These are phyloP conservation scores for Sebastes schlegelii DNA, from an alignment of 2,113 vertebrate genomes.

Conservation along the genomic window DNA sequence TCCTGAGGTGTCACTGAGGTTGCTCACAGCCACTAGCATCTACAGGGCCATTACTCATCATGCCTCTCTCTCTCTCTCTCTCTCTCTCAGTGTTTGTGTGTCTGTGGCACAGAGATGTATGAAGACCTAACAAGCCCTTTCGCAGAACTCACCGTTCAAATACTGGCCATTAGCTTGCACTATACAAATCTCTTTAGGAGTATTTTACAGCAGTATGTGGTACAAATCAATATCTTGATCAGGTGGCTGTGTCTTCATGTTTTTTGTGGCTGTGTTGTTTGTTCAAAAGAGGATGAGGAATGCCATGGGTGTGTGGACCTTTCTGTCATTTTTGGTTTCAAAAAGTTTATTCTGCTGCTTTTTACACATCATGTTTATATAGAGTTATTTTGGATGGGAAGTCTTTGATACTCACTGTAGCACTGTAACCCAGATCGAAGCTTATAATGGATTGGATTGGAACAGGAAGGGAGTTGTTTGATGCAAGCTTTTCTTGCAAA, in stretches of 20 bases:
- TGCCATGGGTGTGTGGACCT: too few species aligned
- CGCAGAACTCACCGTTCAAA: background rate
- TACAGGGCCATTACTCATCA: conserved; percentile 35
- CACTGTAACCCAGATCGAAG: too few species aligned
- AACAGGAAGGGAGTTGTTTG: too few species aligned
- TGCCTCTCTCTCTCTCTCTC: too few species aligned
- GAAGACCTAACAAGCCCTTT: background rate
- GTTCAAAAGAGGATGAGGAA: background rate
- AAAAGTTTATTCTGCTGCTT: too few species aligned
- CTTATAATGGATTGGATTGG: too few species aligned
- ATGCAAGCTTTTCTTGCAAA: too few species aligned
- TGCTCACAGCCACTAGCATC: background rate
- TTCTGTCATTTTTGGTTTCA: too few species aligned
- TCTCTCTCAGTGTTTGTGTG: background rate
- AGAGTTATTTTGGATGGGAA: too few species aligned
- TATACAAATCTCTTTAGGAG: background rate
- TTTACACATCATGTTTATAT: too few species aligned
- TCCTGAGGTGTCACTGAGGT: background rate
- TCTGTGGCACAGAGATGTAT: background rate
- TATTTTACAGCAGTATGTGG: background rate
- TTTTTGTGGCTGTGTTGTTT: background rate
- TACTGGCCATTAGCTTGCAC: background rate
- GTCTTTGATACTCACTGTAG: too few species aligned
- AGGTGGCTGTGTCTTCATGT: background rate
- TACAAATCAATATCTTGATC: background rate